Evolutionary conservation across 1,140 invertebrate genomes (phyloP).

Genomic region (Trichoplusia ni): DNA sequence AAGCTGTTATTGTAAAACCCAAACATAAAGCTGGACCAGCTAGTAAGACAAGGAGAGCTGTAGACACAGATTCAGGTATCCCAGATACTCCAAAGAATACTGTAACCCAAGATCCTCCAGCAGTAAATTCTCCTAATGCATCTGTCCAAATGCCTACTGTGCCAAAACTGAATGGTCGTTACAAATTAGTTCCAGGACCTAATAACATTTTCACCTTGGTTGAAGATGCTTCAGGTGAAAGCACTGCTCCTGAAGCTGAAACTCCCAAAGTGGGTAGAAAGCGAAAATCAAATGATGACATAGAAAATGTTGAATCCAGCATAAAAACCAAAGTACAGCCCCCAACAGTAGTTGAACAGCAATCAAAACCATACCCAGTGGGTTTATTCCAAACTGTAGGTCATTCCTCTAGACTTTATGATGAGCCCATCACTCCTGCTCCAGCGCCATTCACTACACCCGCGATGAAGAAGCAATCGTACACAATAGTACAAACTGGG

Average conservation of each 20-base stretch:
- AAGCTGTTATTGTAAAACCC: constrained; percentile 42
- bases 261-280: constrained; percentile 17
- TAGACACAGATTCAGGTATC: constrained; percentile 25
- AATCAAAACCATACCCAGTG: constrained; percentile 66
- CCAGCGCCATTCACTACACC: constrained; percentile 54
- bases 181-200: constrained; percentile 67
- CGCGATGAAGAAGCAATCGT: constrained; percentile 71
- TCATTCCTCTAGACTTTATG: constrained; percentile 36
- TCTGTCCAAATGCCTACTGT: constrained; percentile 52
- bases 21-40: constrained; percentile 71
- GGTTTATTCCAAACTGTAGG: constrained; percentile 63
- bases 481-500: constrained; percentile 70
- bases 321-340: constrained; percentile 18
- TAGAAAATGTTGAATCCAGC: constrained; percentile 18
- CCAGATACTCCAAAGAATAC: background rate
- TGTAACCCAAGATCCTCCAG: background rate
- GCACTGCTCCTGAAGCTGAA: background rate
- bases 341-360: constrained; percentile 37
- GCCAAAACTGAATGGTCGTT: constrained; percentile 58
- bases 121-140: constrained; percentile 27
- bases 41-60: constrained; percentile 55
- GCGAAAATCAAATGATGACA: constrained; percentile 25
- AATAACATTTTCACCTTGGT: constrained; percentile 72
- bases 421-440: constrained; percentile 4
- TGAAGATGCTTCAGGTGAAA: constrained; percentile 57